phyloP scores from a whole-genome alignment of 2,888 invertebrate genomes.

The Ariolimax columbianus region DNA sequence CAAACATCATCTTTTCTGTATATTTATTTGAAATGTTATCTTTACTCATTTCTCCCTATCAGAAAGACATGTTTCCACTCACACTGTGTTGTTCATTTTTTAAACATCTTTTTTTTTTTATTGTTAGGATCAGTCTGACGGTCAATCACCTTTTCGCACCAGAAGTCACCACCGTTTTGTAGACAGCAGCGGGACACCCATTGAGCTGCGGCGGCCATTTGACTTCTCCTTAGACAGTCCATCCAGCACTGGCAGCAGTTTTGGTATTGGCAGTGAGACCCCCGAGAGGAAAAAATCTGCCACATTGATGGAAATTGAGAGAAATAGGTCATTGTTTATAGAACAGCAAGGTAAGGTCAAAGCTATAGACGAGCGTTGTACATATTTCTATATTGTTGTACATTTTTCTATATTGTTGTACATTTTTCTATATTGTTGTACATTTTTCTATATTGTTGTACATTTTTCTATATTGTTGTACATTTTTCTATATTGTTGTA shows the following conservation, averaged over 20 bases:
- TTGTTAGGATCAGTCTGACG: constrained; percentile 36
- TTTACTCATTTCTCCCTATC: no score
- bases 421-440: no score
- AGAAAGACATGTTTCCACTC: no score
- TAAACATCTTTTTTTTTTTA: not conserved
- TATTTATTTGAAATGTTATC: no score
- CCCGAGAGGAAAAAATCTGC: constrained; percentile 71
- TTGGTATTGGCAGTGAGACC: constrained; percentile 48
- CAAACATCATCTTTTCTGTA: no score
- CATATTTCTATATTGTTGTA: no score
- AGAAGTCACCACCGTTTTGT: constrained; percentile 9
- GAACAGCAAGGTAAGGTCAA: constrained; percentile 89
- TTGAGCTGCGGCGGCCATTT: constrained; percentile 34
- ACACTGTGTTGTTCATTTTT: no score
- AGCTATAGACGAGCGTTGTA: not conserved
- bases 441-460: no score
- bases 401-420: no score
- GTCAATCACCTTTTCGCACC: constrained; percentile 27
- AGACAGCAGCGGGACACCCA: constrained; percentile 34
- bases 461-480: no score
- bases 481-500: no score
- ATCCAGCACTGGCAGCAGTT: not conserved
- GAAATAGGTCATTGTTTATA: constrained; percentile 90
- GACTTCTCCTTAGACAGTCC: constrained; percentile 42
- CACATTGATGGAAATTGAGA: constrained; percentile 92